Evolutionary conservation across 2,888 invertebrate genomes (phyloP).

Genomic region (Lycia hirtaria): DNA sequence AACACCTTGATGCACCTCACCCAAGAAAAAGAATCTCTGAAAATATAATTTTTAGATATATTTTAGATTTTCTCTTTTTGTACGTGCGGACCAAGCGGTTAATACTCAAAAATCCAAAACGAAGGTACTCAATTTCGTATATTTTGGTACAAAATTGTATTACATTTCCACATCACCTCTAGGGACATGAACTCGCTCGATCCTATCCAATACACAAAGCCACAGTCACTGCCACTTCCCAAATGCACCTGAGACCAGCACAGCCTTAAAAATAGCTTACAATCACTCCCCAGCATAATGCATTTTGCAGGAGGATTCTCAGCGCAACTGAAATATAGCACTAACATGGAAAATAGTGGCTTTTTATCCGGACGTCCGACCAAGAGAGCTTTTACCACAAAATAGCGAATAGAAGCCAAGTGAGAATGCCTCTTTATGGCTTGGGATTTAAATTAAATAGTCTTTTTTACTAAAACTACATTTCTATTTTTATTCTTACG

Average conservation of each 20-base stretch:
- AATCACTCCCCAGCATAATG: conserved; percentile 20
- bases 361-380: conserved; percentile 24
- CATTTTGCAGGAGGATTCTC: conserved; percentile 27
- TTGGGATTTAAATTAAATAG: conserved; percentile 8
- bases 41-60: too few species aligned
- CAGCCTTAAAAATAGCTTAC: conserved; percentile 18
- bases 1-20: too few species aligned
- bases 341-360: conserved; percentile 22
- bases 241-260: conserved; percentile 11
- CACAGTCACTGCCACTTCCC: background rate
- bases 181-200: background rate
- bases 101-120: too few species aligned
- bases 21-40: too few species aligned
- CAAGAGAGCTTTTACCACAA: conserved; percentile 29
- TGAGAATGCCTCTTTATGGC: conserved; percentile 29
- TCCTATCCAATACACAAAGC: background rate
- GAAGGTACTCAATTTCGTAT: too few species aligned
- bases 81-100: too few species aligned
- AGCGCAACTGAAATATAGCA: conserved; percentile 29
- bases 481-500: background rate
- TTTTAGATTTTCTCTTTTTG: too few species aligned
- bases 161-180: background rate
- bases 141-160: too few species aligned
- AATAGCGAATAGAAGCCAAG: conserved; percentile 22
- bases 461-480: conserved; percentile 6